A percentile compares a stretch with the other conserved stretches of the same genome.
phyloP scores from a whole-genome alignment of 2,113 vertebrate genomes.

The Eira barbara region DNA sequence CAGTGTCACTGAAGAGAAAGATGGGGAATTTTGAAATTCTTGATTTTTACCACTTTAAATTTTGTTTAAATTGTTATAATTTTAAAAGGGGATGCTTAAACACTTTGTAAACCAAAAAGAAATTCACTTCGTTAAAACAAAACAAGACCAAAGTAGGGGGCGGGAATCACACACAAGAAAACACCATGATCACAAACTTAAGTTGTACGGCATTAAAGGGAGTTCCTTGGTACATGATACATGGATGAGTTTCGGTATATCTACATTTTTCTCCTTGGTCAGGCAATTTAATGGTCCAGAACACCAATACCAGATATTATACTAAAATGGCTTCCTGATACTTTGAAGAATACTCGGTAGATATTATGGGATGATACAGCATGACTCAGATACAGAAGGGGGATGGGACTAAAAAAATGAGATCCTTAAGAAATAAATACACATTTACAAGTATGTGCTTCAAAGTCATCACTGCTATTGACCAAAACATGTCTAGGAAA shows the following conservation, averaged over 20 bases:
- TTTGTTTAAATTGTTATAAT: constrained; percentile 14
- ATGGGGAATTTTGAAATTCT: neutral
- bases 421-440: neutral
- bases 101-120: constrained; percentile 29
- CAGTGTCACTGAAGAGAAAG: constrained; percentile 82
- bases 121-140: constrained; percentile 22
- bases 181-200: neutral
- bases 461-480: neutral
- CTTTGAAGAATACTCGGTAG: neutral
- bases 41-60: constrained; percentile 14
- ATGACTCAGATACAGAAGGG: neutral
- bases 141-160: neutral
- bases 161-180: neutral
- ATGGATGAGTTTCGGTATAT: neutral
- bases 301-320: neutral
- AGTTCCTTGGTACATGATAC: neutral
- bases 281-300: neutral
- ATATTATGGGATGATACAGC: neutral
- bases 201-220: neutral
- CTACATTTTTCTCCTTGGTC: neutral
- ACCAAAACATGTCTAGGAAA: neutral
- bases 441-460: neutral
- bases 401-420: neutral
- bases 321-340: constrained; percentile 5
- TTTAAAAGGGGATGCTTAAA: constrained; percentile 14